Percentiles rank a stretch among this genome's conserved stretches.
Evolutionary conservation across 2,113 vertebrate genomes (phyloP).

Genomic region (Bubo bubo): DNA sequence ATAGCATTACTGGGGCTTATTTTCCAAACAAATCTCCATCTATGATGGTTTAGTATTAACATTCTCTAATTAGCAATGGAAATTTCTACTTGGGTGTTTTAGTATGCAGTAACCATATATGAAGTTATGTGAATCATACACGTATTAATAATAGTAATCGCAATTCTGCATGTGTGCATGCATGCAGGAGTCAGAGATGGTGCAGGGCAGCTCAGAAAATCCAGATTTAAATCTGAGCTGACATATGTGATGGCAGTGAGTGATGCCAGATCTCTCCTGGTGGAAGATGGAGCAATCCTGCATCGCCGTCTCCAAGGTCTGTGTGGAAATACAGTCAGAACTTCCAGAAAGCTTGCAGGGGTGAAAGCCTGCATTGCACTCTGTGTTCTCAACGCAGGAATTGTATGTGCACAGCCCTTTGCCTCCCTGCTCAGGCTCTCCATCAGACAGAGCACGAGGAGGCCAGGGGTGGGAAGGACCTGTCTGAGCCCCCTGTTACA

Average conservation of each 20-base stretch:
- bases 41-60: background rate
- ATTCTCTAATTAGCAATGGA: background rate
- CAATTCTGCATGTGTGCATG: background rate
- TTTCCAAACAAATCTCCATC: background rate
- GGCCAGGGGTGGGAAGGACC: background rate
- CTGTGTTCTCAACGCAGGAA: fast-evolving
- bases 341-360: background rate
- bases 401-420: fast-evolving
- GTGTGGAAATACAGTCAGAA: background rate
- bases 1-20: background rate
- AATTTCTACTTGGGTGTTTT: background rate
- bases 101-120: no score
- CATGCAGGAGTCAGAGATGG: background rate
- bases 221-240: background rate
- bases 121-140: background rate
- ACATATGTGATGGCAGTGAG: fast-evolving
- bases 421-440: background rate
- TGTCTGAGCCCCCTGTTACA: fast-evolving
- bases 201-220: background rate
- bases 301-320: fast-evolving
- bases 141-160: background rate
- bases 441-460: background rate
- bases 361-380: background rate
- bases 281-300: background rate
- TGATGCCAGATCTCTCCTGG: fast-evolving